Evolutionary conservation across 2,113 vertebrate genomes (phyloP).

Genomic region (Pionites leucogaster): DNA sequence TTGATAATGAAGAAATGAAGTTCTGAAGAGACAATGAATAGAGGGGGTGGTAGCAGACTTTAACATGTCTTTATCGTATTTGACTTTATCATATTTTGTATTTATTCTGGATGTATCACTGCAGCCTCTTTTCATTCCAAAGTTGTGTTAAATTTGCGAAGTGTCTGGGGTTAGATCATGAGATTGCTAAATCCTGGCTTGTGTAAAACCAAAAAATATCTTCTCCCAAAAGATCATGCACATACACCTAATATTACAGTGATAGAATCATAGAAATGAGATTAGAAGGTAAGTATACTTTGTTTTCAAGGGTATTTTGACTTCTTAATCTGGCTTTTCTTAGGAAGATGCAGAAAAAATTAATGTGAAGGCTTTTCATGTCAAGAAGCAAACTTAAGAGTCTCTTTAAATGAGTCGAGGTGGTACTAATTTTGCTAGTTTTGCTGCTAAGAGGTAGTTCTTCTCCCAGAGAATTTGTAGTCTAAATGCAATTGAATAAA

Average conservation of each 20-base stretch:
- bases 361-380: neutral
- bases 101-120: neutral
- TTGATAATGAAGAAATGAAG: neutral
- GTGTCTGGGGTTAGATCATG: rapidly evolving
- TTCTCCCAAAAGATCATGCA: neutral
- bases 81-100: neutral
- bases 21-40: neutral
- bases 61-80: neutral
- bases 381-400: neutral
- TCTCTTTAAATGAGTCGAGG: neutral
- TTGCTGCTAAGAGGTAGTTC: neutral
- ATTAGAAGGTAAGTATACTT: neutral
- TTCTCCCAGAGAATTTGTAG: neutral
- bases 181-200: neutral
- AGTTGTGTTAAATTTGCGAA: neutral
- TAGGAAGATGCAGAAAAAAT: neutral
- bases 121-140: neutral
- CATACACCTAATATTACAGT: neutral
- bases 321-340: neutral
- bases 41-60: neutral
- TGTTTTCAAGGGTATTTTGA: neutral
- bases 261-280: neutral
- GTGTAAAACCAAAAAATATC: neutral
- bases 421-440: neutral
- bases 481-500: neutral